These are phyloP conservation scores for Graptemys geographica DNA, from an alignment of 2,797 vertebrate species.

Conservation along the genomic window DNA sequence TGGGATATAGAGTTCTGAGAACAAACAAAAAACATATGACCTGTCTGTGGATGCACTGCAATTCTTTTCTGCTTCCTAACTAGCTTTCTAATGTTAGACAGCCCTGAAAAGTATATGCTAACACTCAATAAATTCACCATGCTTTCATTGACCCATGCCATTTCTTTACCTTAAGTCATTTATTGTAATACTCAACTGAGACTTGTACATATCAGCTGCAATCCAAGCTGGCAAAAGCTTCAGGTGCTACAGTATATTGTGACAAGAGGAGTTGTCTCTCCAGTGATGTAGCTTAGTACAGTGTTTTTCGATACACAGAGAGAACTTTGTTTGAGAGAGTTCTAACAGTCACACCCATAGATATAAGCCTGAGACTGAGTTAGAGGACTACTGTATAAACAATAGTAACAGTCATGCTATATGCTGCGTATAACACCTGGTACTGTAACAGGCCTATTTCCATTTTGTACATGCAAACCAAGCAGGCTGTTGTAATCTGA, in stretches of 20 bases:
- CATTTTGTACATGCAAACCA: neutral
- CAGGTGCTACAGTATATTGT: neutral
- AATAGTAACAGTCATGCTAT: neutral
- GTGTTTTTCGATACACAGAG: conserved; percentile 16
- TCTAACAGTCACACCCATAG: neutral
- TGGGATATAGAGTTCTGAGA: neutral
- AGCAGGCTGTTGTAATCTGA: conserved; percentile 37
- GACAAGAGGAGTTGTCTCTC: neutral
- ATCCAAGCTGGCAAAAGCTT: neutral
- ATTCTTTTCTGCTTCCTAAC: neutral
- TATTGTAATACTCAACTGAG: neutral
- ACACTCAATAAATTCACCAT: neutral
- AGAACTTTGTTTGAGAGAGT: neutral
- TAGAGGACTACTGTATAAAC: neutral
- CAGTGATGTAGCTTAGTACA: neutral
- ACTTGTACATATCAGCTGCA: neutral
- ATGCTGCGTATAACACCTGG: conserved; percentile 5
- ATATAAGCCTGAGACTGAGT: conserved; percentile 1
- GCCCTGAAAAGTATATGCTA: neutral
- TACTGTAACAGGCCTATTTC: neutral
- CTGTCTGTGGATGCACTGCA: neutral
- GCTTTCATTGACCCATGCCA: neutral
- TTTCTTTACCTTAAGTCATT: neutral
- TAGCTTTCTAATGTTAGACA: neutral
- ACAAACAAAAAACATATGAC: neutral